phyloP scores from a whole-genome alignment of 2,797 vertebrate species.

The Brachyalestes nurse region DNA sequence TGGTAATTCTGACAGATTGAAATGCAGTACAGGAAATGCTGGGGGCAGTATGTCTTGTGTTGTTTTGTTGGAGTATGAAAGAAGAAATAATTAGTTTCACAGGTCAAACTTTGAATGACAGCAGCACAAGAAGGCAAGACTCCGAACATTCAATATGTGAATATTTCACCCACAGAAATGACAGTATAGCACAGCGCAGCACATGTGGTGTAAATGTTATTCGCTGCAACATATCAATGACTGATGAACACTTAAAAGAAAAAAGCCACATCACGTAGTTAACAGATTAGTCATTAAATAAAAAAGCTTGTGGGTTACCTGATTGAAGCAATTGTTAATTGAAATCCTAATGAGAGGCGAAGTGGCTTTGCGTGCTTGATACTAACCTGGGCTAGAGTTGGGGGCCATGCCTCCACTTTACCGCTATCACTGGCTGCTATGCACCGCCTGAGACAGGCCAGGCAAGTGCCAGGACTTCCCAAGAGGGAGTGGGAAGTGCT shows the following conservation, averaged over 20 bases:
- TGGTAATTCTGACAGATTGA: neutral
- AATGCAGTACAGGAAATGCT: neutral
- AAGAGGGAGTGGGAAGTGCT: slow-evolving; percentile 76
- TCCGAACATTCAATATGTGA: neutral
- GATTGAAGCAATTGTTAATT: neutral
- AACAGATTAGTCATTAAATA: neutral
- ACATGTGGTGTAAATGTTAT: neutral
- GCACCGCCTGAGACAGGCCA: slow-evolving; percentile 63
- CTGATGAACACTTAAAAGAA: no score
- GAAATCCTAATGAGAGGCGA: neutral
- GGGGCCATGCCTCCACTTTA: slow-evolving; percentile 35
- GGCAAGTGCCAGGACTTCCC: slow-evolving; percentile 70
- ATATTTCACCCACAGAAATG: neutral
- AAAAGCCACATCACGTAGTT: neutral
- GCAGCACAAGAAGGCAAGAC: neutral
- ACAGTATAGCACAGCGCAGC: neutral
- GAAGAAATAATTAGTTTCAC: neutral
- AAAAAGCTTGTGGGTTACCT: neutral
- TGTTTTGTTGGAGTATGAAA: neutral
- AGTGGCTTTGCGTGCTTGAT: slow-evolving; percentile 8
- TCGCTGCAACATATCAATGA: neutral
- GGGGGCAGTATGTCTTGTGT: neutral
- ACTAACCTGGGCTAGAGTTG: slow-evolving; percentile 14
- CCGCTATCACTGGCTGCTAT: slow-evolving; percentile 65
- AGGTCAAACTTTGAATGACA: neutral